phyloP scores from a whole-genome alignment of 1,140 invertebrate genomes.

The Zaprionus gabonicus region DNA sequence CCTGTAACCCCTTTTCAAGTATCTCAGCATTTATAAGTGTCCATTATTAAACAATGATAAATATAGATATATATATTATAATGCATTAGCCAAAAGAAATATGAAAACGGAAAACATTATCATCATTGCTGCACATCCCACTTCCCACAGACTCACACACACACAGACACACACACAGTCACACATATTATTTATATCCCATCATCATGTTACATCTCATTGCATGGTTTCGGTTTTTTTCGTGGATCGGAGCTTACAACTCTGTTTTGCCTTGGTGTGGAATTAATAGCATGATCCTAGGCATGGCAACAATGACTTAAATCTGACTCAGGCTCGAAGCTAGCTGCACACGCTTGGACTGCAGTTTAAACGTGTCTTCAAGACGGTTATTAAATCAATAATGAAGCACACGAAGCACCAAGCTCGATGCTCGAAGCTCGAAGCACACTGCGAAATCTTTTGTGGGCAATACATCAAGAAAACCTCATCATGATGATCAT shows the following conservation, averaged over 20 bases:
- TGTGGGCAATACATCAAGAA: constrained; percentile 34
- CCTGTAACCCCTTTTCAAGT: neutral
- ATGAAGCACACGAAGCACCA: constrained; percentile 80
- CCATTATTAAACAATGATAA: constrained; percentile 31
- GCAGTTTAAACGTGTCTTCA: constrained; percentile 81
- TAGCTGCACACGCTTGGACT: constrained; percentile 57
- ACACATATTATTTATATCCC: constrained; percentile 20
- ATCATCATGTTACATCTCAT: constrained; percentile 45
- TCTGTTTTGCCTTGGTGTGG: constrained; percentile 58
- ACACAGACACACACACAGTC: neutral
- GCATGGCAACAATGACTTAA: constrained; percentile 63
- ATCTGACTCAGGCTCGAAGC: constrained; percentile 45
- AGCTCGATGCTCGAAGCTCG: constrained; percentile 32
- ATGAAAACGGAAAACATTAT: constrained; percentile 45
- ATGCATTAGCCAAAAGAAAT: constrained; percentile 20
- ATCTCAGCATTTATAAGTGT: constrained; percentile 12
- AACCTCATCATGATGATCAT: constrained; percentile 64
- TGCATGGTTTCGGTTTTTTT: constrained; percentile 45
- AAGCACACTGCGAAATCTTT: constrained; percentile 34
- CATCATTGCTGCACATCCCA: constrained; percentile 44
- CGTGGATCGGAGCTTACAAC: constrained; percentile 30
- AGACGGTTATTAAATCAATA: constrained; percentile 83
- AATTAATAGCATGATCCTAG: constrained; percentile 72
- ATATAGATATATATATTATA: constrained; percentile 19
- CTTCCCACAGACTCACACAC: constrained; percentile 17